A percentile compares a stretch with the other conserved stretches of the same genome.
Evolutionary conservation across 2,797 vertebrate genomes (phyloP).

Genomic region (Halcyon chelicuti): DNA sequence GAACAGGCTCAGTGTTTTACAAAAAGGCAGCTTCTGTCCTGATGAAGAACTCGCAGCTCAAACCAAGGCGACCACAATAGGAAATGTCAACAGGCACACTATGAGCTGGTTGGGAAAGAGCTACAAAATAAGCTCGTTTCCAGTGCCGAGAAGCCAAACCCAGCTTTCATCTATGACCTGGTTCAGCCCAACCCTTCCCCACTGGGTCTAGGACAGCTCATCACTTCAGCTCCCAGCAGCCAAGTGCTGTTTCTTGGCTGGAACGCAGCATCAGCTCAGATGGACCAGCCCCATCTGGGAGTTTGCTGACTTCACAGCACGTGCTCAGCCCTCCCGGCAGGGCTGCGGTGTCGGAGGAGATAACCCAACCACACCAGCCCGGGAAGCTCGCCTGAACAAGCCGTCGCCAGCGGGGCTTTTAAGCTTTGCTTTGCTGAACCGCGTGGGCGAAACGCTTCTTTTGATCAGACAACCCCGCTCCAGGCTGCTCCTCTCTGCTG

Average conservation of each 20-base stretch:
- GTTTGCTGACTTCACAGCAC: not conserved
- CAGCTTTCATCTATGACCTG: accelerated
- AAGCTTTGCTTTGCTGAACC: not conserved
- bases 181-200: not conserved
- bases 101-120: not conserved
- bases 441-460: not conserved
- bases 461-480: not conserved
- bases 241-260: not conserved
- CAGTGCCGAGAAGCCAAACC: not conserved
- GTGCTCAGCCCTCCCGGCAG: not conserved
- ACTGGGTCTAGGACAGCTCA: not conserved
- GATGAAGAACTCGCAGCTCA: not conserved
- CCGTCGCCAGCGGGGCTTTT: not conserved
- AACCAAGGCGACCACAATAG: not conserved
- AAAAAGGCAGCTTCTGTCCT: not conserved
- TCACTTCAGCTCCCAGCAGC: not conserved
- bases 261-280: not conserved
- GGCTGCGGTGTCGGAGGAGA: not conserved
- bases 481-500: not conserved
- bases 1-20: not conserved
- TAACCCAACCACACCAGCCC: not conserved
- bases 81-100: not conserved
- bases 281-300: not conserved
- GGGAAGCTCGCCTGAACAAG: not conserved
- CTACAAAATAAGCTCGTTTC: not conserved